Base-by-base conservation (phyloP, 2,797 vertebrate species). In the Myripristis jacobus region DNA sequence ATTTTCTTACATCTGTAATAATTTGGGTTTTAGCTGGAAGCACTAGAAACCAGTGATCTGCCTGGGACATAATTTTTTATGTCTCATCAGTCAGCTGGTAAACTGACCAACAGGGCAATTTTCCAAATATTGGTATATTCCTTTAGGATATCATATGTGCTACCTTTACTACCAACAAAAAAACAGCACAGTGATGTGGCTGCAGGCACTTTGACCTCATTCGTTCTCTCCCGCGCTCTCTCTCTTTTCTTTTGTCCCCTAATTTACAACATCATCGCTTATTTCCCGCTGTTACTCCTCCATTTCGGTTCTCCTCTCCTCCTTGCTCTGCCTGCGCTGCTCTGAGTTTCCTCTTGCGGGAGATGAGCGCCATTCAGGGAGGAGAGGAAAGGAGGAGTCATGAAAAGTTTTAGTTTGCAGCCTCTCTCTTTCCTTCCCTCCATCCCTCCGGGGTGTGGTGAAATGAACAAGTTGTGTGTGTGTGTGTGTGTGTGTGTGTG, bases 401-500 rank as follows among this genome's bases (percentile, higher is more conserved):
- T 70, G 13, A n/a, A 12, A 21, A 18, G 12, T 46, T 73, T 38
- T 10, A 56, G 13, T 57, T 66, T 70, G 11, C 55, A 65, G 27
- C 10, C 36, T 55, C 15, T 41, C 13, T 63, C 55, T 73, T 60
- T 2, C 21, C 34, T 16, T 16, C 7, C 25, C 7, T 55, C 22
- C 41, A 54, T 41, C 8, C 55, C 63, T 67, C 24, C 62, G 43
- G 77, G 70, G 75, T 48, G 29, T 70, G 24, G 16, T 29, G 24
- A 74, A 24, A 63, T 52, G 44, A 70, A 43, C 31, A 46, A 7
- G 11, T 44, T 58, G 15, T 66, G 70, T 66, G 78, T 66, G 60
- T 50, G 36, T 36, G 46, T 11, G 51, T 38, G 44, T 31, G 51
- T 31, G 61, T 38, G 58, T 50, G 41, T 27, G 56, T 72, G 65